Evolutionary conservation across 2,797 vertebrate genomes (phyloP), one percentile per base, ranked within the genome.

Genomic region (Sandelia bainsii): DNA sequence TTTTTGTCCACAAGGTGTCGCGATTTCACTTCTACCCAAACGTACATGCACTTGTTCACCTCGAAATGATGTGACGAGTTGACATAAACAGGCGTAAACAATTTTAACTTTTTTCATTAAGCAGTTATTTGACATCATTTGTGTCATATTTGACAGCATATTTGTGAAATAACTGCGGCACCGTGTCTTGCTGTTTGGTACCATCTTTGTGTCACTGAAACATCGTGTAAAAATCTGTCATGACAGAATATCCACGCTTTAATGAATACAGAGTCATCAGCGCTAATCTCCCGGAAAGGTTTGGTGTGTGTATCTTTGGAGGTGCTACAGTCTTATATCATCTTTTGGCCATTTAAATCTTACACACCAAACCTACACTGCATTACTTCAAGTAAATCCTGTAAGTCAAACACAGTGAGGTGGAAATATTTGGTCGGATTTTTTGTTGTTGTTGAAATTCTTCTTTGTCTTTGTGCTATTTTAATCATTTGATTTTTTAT

Each of bases 221-320:
- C n/a, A 27, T 23, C 60, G n/a, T 34, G 9, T 13, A 22, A 32
- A 83, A 75, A 79, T 84, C 74, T 71, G 79, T 64, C 68, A 4
- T 17, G 20, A 34, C 17, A 50, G 42, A 71, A 54, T 54, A 63
- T 52, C 46, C 25, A 22, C 13, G 40, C 46, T 58, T 60, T 22
- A 53, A 72, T 75, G 62, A 76, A 77, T 49, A 77, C 69, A 81
- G 65, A 68, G 80, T 87, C 74, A 87, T 87, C 84, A 85, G 13
- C 3, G 29, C n/a, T 58, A 56, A 67, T 78, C 71, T 72, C 62
- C 62, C 20, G 40, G 83, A 92, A 91, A 87, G 91, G 93, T 93
- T 92, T 85, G 89, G 85, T 88, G 80, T 93, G 90, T 93, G 78
- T 87, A 46, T 88, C 81, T 92, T 79, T 87, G 75, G 75, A 89